Conservation (phyloP, 53 echinoderm and acorn worm species). For the Henricia sp. region DNA sequence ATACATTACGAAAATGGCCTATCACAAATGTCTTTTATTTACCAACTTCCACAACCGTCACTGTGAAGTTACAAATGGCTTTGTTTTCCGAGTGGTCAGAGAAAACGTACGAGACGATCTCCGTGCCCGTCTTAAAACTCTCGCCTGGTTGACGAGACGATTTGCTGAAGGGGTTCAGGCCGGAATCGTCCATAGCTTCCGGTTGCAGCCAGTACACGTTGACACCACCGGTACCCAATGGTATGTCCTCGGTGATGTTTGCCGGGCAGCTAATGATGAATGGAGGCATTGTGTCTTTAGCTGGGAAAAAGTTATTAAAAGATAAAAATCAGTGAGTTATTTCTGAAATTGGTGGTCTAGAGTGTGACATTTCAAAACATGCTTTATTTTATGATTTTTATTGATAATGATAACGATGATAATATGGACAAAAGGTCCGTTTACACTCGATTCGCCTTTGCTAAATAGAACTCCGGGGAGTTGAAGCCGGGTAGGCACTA, state of each 20-base stretch:
- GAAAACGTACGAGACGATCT: constrained; percentile 41
- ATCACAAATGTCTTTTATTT: neutral
- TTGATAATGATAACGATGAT: too few species aligned
- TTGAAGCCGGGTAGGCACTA: too few species aligned
- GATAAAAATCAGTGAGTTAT: too few species aligned
- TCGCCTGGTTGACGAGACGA: constrained; percentile 13
- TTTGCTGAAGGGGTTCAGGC: neutral
- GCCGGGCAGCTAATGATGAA: constrained; percentile 43
- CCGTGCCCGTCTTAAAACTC: constrained; percentile 18
- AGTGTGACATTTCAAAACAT: too few species aligned
- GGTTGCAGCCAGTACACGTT: constrained; percentile 51
- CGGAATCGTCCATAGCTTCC: constrained; percentile 45
- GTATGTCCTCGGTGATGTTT: constrained; percentile 23
- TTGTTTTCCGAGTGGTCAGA: constrained; percentile 29
- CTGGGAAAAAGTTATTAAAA: neutral
- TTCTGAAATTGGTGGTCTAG: too few species aligned
- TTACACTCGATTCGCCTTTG: too few species aligned
- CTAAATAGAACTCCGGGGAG: too few species aligned
- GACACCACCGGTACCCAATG: constrained; percentile 30
- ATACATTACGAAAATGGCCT: too few species aligned
- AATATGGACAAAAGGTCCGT: too few species aligned
- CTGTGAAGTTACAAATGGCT: constrained; percentile 42
- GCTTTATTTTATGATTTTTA: too few species aligned
- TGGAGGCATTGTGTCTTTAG: constrained; percentile 41
- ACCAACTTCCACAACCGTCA: constrained; percentile 47